Conservation (phyloP, 2,113 vertebrate species). For the Gnathonemus echidnorhynchus region DNA sequence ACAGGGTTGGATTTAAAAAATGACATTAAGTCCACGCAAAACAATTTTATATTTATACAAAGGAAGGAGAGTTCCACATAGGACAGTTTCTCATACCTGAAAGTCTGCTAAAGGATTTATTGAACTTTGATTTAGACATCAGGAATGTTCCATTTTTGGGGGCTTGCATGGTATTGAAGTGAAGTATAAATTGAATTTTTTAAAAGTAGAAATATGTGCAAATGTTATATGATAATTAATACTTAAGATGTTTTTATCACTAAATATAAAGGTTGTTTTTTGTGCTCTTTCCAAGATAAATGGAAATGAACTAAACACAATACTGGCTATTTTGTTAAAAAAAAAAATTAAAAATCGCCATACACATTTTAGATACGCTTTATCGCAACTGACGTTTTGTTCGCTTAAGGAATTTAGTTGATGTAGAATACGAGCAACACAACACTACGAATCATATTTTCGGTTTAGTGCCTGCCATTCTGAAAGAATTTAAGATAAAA, state of each 20-base stretch:
- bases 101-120: not conserved
- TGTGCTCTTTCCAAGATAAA: not conserved
- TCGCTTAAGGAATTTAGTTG: not conserved
- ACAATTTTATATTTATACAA: not conserved
- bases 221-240: not conserved
- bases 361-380: not conserved
- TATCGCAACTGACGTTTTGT: not conserved
- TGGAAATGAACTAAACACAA: not conserved
- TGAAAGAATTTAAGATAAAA: not conserved
- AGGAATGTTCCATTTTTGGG: not conserved
- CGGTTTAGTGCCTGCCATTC: not conserved
- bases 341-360: no score
- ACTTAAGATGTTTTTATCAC: not conserved
- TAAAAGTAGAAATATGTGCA: not conserved
- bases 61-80: not conserved
- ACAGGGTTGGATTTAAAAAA: not conserved
- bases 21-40: not conserved
- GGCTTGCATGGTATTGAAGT: not conserved
- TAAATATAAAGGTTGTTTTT: not conserved
- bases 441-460: not conserved
- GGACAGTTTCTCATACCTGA: not conserved
- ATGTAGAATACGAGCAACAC: not conserved
- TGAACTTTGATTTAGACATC: not conserved
- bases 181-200: not conserved
- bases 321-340: not conserved